These are phyloP conservation scores for Caenorhabditis panamensis DNA, from an alignment of 2,888 invertebrate genomes.

Conservation along the genomic window DNA sequence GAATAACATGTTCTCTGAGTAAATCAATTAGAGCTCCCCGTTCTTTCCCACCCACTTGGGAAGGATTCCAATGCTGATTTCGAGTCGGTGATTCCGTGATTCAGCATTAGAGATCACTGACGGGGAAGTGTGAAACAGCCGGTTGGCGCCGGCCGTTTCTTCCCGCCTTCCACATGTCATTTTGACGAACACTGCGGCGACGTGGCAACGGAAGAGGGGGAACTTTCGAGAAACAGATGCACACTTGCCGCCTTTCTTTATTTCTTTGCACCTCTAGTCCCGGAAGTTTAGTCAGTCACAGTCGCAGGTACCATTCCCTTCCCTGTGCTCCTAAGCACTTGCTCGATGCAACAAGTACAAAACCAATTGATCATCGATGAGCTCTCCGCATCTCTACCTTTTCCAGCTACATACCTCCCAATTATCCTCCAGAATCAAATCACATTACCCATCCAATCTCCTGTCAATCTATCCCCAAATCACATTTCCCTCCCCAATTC, in stretches of 20 bases:
- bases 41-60: background rate
- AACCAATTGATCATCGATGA: constrained; percentile 7
- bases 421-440: constrained; percentile 17
- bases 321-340: background rate
- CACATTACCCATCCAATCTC: constrained; percentile 45
- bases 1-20: constrained; percentile 13
- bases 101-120: background rate
- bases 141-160: background rate
- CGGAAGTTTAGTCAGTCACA: background rate
- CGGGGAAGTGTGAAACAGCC: constrained; percentile 29
- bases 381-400: background rate
- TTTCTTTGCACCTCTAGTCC: background rate
- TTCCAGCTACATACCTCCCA: constrained; percentile 19
- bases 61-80: background rate
- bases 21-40: constrained; percentile 28
- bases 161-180: constrained; percentile 39
- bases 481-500: constrained; percentile 24
- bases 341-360: background rate
- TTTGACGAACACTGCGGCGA: constrained; percentile 48
- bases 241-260: background rate
- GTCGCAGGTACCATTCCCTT: background rate
- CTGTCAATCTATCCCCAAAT: constrained; percentile 25
- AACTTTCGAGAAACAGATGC: background rate
- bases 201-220: constrained; percentile 49
- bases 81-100: background rate